These are phyloP conservation scores for Scomber colias DNA, from an alignment of 2,113 vertebrate species.

Conservation along the genomic window DNA sequence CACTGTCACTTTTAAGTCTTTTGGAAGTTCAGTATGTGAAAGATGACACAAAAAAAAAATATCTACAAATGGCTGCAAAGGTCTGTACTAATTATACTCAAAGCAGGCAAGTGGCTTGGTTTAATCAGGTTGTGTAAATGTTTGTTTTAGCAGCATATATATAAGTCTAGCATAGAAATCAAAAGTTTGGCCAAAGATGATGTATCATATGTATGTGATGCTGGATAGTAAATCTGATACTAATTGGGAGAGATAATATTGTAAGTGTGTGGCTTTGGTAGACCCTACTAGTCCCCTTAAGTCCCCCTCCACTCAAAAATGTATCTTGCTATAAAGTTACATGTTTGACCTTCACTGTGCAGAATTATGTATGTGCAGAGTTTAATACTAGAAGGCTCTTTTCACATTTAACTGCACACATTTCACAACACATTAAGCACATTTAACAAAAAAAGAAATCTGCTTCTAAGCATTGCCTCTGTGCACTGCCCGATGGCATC, in stretches of 20 bases:
- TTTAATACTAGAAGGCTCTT: no score
- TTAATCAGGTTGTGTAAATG: neutral
- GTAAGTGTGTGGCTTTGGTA: neutral
- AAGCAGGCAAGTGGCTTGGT: neutral
- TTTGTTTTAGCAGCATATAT: neutral
- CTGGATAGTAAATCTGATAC: neutral
- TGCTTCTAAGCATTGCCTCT: no score
- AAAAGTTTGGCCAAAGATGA: neutral
- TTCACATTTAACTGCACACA: no score
- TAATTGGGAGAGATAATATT: no score
- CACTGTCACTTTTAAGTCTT: slow-evolving; percentile 19
- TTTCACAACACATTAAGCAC: no score
- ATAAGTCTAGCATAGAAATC: neutral
- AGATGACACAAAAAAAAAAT: neutral
- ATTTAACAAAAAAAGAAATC: no score
- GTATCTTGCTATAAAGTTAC: no score
- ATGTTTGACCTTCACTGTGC: no score
- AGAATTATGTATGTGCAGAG: no score
- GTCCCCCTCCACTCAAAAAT: no score
- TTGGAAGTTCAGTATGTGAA: neutral
- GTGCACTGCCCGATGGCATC: no score
- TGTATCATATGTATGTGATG: neutral
- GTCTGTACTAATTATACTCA: neutral
- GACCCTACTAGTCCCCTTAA: neutral
- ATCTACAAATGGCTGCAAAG: neutral